A percentile compares a stretch with the other conserved stretches of the same genome.
These are phyloP conservation scores for Diorhabda carinulata DNA, from an alignment of 1,140 invertebrate species.

Conservation along the genomic window DNA sequence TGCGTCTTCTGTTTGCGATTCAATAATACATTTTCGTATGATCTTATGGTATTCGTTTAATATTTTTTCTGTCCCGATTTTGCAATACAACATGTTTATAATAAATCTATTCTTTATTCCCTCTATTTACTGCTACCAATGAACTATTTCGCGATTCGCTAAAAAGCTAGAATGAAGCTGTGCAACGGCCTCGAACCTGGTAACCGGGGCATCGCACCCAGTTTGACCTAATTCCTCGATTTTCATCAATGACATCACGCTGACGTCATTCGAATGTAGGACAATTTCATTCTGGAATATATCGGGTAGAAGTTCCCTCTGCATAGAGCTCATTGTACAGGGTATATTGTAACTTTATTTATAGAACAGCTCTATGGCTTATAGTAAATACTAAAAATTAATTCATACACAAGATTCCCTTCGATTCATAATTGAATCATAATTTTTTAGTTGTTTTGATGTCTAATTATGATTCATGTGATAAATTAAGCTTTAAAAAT, in stretches of 20 bases:
- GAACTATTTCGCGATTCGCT: neutral
- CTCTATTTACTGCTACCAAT: neutral
- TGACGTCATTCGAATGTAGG: constrained; percentile 48
- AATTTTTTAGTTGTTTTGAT: too few species aligned
- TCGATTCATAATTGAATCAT: too few species aligned
- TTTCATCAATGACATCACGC: constrained; percentile 36
- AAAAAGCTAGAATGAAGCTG: constrained; percentile 15
- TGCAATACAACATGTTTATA: too few species aligned
- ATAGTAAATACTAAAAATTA: too few species aligned
- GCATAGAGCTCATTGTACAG: constrained; percentile 6
- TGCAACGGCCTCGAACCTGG: constrained; percentile 41
- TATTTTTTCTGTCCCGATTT: too few species aligned
- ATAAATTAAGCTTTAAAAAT: too few species aligned
- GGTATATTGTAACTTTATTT: neutral
- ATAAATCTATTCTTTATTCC: too few species aligned
- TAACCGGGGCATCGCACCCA: constrained; percentile 46
- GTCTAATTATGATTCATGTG: too few species aligned
- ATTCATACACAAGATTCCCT: too few species aligned
- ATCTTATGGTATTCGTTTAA: too few species aligned
- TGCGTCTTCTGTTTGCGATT: too few species aligned
- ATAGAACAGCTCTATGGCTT: neutral
- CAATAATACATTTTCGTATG: too few species aligned
- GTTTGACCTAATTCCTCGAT: constrained; percentile 44
- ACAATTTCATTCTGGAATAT: constrained; percentile 50
- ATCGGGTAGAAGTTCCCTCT: constrained; percentile 23